Evolutionary conservation across 2,113 vertebrate species (phyloP).

Genomic region (Equus quagga): DNA sequence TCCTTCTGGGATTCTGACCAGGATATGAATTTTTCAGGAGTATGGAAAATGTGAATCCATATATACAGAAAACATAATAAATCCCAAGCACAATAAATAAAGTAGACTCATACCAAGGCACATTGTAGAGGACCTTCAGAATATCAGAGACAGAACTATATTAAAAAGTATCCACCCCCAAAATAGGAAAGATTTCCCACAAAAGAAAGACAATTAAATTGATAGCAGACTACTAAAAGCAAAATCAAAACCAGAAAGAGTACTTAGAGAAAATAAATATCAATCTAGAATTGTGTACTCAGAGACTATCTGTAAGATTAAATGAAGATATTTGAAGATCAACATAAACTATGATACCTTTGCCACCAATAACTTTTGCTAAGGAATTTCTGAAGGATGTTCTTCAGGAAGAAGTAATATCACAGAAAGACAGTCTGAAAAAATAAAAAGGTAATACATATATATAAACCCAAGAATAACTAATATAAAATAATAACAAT

Average conservation of each 20-base stretch:
- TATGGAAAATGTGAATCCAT: slow-evolving; percentile 27
- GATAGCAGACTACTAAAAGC: not conserved
- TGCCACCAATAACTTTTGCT: not conserved
- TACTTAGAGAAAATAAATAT: slow-evolving; percentile 26
- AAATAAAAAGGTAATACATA: slow-evolving; percentile 37
- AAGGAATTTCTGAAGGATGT: not conserved
- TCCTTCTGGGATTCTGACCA: not conserved
- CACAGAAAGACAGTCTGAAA: not conserved
- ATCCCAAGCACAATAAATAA: slow-evolving; percentile 16
- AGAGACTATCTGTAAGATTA: not conserved
- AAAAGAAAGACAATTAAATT: not conserved
- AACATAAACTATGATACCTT: not conserved
- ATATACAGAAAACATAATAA: not conserved
- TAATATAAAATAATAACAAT: slow-evolving; percentile 21
- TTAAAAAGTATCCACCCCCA: not conserved
- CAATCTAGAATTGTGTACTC: not conserved
- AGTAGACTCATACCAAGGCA: not conserved
- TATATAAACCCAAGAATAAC: not conserved
- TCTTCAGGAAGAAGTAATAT: slow-evolving; percentile 26
- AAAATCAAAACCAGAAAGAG: not conserved
- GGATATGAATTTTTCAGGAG: slow-evolving; percentile 8
- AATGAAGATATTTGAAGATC: slow-evolving; percentile 14
- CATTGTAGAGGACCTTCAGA: not conserved
- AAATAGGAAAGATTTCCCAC: not conserved
- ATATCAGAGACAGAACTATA: not conserved